These are phyloP conservation scores for Nomada ruficornis DNA, from an alignment of 2,888 invertebrate genomes.

Conservation along the genomic window DNA sequence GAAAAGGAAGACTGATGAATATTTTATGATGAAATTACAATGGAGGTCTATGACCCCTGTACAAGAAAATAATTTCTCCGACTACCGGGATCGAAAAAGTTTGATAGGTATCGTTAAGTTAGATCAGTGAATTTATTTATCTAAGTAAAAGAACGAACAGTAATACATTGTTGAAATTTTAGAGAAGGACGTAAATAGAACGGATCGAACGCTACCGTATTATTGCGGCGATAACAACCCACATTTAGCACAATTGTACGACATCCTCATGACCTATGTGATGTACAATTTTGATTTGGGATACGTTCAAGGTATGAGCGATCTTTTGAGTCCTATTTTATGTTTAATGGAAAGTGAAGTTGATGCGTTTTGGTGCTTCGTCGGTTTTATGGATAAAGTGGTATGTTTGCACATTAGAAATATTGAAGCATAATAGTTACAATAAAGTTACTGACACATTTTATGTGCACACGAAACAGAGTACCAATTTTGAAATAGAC, in stretches of 20 bases:
- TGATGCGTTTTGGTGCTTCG: slow-evolving; percentile 99
- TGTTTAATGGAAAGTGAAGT: slow-evolving; percentile 96
- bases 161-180: slow-evolving; percentile 28
- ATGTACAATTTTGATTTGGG: slow-evolving; percentile 99
- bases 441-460: not conserved
- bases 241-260: slow-evolving; percentile 93
- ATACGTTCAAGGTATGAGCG: slow-evolving; percentile 99
- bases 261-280: slow-evolving; percentile 98
- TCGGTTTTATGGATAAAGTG: slow-evolving; percentile 98
- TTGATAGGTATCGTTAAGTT: slow-evolving; percentile 88
- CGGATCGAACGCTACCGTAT: slow-evolving; percentile 95
- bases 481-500: slow-evolving; percentile 97
- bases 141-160: not conserved
- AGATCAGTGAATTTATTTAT: not conserved
- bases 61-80: slow-evolving; percentile 95
- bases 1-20: slow-evolving; percentile 92
- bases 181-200: slow-evolving; percentile 98
- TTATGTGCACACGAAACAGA: slow-evolving; percentile 84
- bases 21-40: slow-evolving; percentile 97
- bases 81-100: slow-evolving; percentile 95
- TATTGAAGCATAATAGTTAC: not conserved
- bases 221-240: slow-evolving; percentile 97
- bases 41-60: slow-evolving; percentile 95
- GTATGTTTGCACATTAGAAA: slow-evolving; percentile 85
- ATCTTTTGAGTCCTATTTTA: slow-evolving; percentile 96